Percentiles rank a stretch among this genome's conserved stretches.
phyloP scores from a whole-genome alignment of 2,888 invertebrate genomes.

The Ischnus inquisitorius region DNA sequence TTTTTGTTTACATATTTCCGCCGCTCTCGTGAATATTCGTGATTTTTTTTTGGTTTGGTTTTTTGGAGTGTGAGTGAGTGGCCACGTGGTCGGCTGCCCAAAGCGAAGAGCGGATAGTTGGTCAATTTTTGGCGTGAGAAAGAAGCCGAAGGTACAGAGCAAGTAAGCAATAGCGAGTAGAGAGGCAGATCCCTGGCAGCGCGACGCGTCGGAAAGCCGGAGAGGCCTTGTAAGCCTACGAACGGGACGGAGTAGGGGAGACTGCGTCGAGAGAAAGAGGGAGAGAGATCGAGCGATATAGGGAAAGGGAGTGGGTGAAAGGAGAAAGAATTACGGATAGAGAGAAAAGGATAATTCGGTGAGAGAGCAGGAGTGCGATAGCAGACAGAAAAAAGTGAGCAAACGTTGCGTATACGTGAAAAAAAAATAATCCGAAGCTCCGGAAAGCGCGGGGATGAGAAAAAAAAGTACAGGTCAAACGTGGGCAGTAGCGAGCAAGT shows the following conservation, averaged over 20 bases:
- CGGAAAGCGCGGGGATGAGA: slow-evolving; percentile 20
- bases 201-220: slow-evolving; percentile 25
- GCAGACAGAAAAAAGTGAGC: slow-evolving; percentile 12
- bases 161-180: slow-evolving; percentile 34
- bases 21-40: too few relatives aligned
- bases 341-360: slow-evolving; percentile 11
- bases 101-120: not conserved
- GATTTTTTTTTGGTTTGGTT: not conserved
- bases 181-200: slow-evolving; percentile 24
- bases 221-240: not conserved
- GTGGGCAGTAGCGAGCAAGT: not conserved
- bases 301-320: slow-evolving; percentile 23
- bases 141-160: slow-evolving; percentile 45
- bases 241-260: not conserved
- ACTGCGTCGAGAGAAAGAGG: not conserved
- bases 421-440: too few relatives aligned
- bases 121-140: slow-evolving; percentile 56
- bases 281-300: too few relatives aligned
- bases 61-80: slow-evolving; percentile 10
- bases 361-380: slow-evolving; percentile 6
- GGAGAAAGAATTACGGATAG: slow-evolving; percentile 30
- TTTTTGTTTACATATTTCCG: not conserved
- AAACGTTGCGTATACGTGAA: slow-evolving; percentile 18
- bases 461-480: slow-evolving; percentile 49
- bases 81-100: slow-evolving; percentile 65